phyloP scores from a whole-genome alignment of 2,888 invertebrate genomes.

The Chirona hameri region DNA sequence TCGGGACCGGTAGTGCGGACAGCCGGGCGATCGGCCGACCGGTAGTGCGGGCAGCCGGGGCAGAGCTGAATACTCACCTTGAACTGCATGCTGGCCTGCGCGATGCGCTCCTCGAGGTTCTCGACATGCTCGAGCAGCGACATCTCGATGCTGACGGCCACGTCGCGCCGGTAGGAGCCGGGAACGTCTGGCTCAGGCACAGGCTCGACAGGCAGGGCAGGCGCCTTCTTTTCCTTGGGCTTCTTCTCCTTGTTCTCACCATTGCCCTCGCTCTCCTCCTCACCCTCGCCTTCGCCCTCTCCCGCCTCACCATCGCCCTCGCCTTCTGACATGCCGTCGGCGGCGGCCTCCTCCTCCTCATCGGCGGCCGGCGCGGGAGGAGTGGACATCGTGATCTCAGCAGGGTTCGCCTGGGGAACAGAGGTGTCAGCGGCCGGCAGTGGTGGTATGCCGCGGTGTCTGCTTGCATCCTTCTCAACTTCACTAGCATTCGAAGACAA shows the following conservation, averaged over 20 bases:
- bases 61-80: no score
- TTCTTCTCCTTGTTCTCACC: no score
- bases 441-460: no score
- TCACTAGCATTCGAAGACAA: no score
- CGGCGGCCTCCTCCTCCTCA: background rate
- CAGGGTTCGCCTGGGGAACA: background rate
- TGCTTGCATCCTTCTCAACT: no score
- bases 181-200: constrained; percentile 44
- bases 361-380: no score
- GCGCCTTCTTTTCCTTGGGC: no score
- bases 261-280: background rate
- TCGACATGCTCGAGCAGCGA: constrained; percentile 77
- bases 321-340: background rate
- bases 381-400: background rate
- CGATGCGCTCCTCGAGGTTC: constrained; percentile 81
- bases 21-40: no score
- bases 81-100: constrained; percentile 82
- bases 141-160: constrained; percentile 77
- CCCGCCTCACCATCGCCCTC: background rate
- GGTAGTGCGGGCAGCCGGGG: no score
- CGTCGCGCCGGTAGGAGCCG: constrained; percentile 57
- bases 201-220: constrained; percentile 9
- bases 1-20: no score
- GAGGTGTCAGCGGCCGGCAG: no score
- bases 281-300: background rate